Evolutionary conservation across 2,888 invertebrate genomes (phyloP), one percentile per base, ranked within the genome.

Genomic region (Elegia similella): DNA sequence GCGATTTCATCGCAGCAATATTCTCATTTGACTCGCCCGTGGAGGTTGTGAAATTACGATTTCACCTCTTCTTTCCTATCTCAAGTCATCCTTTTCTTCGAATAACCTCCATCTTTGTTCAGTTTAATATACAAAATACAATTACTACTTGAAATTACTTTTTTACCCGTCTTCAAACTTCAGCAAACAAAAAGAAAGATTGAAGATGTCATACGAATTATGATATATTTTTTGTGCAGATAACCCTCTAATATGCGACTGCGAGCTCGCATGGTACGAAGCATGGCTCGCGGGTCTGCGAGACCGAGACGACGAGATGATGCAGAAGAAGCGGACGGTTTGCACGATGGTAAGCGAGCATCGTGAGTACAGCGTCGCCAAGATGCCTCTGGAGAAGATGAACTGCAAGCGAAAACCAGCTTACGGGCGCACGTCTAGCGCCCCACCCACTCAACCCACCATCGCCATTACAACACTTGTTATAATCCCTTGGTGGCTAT

Each of bases 251-350:
- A 92, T 95, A 60, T 98, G 98, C 80, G 96, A 96, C 73, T 98
- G 98, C 79, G 96, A 97, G 71, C 89, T 98, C 67, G 94, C 95
- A 54, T 98, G 98, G 98, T 97, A 97, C 84, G 94, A 95, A 59
- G 94, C 94, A 56, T 96, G 97, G 95, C 83, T 97, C 70, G 93
- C 94, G 61, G 95, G 95, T 60, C 92, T 96, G 23, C 94, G 95
- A 55, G 95, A 96, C 81, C 95, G 95, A 62, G 96, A 97, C 74
- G 97, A 96, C 82, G 96, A 97, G 80, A 95, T 96, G 94, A 96
- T 96, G 93, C 95, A 96, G 74, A 96, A 96, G 92, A 97, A 96
- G 78, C 93, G 95, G 57, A 96, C 96, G 2, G 92, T 96, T 50
- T 97, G 97, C 86, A 95, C 94, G 62, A 96, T 97, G 96, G 88